Base-by-base conservation (phyloP, 2,113 vertebrate genomes). In the Pangasianodon gigas region DNA sequence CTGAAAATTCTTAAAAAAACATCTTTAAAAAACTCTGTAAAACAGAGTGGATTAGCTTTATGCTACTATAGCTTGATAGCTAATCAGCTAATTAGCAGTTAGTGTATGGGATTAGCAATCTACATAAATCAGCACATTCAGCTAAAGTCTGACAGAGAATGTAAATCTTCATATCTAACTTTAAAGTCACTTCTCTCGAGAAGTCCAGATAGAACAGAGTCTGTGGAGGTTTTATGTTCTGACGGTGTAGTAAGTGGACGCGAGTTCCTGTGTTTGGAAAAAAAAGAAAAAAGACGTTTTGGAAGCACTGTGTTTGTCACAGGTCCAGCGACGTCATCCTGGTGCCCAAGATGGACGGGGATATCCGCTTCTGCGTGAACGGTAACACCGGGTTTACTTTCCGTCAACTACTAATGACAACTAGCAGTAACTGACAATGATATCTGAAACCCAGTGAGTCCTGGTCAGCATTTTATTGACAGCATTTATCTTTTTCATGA, bases 21-120 rank as follows among this genome's bases (percentile, higher is more conserved):
- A 80, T 29, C 3, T 54, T 77, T 77, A 91, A 87, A 91, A 91
- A 93, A 91, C 86, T 84, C 90, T 21, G 75, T 88, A 81, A 65
- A 92, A 88, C 91, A 89, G 92, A 89, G 54, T 0, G 14, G 79
- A 52, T 81, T 81, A 52, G 48, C 79, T 52, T 81, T 54, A n/a
- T 3, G 29, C 79, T 14, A 6, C 26, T n/a, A 14, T 77, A 77
- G 41, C 74, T 80, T 11, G 41, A 80, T 26, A 26, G 77, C 77
- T 48, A 81, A 81, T 81, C 77, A 81, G 46, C 46, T 81, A 81
- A 81, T 81, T 81, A 81, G 26, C 26, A 16, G 46, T 80, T 51
- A 29, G 9, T 52, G 77, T 81, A 51, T n/a, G 26, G 19, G n/a
- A 56, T 83, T 83, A 56, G n/a, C n/a, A 83, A 83, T 83, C n/a